Base-by-base conservation (phyloP, 2,113 vertebrate species). In the Crotalus horridus region DNA sequence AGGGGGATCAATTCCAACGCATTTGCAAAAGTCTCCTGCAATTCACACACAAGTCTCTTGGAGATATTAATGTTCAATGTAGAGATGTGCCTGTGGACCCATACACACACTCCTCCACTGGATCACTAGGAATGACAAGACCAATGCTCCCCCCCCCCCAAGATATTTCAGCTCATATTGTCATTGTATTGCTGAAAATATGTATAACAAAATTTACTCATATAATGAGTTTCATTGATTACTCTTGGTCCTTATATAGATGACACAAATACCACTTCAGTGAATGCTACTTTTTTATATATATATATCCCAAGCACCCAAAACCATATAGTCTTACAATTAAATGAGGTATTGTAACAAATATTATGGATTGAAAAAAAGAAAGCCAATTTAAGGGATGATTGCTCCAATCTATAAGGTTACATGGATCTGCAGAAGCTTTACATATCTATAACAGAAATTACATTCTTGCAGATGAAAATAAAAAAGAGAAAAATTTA, bases 341-440 rank as follows among this genome's bases (percentile, higher is more conserved):
- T 48, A 93, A 95, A 95, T 0, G 6, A 91, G 11, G 61, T 85
- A 51, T 10, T 51, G 48, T 51, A 21, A 74, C 91, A 20, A 93
- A 39, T 69, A 29, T 92, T 92, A 94, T 93, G 53, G 58, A 20
- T 85, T 58, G 89, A 89, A n/a, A 91, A 96, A 94, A 48, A 91
- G 10, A 94, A 96, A 94, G 26, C 0, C 87, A 39, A 94, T 92
- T 95, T 94, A 92, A 92, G 29, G 91, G 43, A 89, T 0, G 0
- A 59, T 3, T 89, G 12, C 39, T 95, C 91, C 81, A 3, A 43
- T 92, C 61, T 17, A 89, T 8, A 58, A 43, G 92, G 91, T 91
- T 91, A 90, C 88, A 87, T 33, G 0, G 1, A 85, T 69, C 86
- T 91, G 3, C 64, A 53, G 81, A 0, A 55, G 2, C 0, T 88